A percentile compares a stretch with the other conserved stretches of the same genome.
Evolutionary conservation across 1,140 invertebrate genomes (phyloP).

Genomic region (Gryllus bimaculatus): DNA sequence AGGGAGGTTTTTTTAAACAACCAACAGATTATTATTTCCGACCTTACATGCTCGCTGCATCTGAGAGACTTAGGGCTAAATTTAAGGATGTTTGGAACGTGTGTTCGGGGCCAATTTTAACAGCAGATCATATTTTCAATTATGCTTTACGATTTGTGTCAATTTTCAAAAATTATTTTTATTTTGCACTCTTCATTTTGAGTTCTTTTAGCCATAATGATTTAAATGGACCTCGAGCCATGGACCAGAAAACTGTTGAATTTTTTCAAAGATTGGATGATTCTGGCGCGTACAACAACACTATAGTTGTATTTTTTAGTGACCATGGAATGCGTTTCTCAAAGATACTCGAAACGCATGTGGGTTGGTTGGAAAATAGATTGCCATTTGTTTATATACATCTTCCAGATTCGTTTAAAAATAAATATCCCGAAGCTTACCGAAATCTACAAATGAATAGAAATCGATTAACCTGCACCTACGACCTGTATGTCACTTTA

Average conservation of each 20-base stretch:
- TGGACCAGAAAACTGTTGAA: conserved; percentile 14
- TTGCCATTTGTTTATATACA: conserved; percentile 74
- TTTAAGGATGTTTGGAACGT: conserved; percentile 24
- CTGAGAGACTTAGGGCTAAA: conserved; percentile 14
- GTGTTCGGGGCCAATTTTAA: conserved; percentile 25
- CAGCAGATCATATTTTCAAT: conserved; percentile 26
- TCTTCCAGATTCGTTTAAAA: conserved; percentile 62
- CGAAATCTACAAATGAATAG: conserved; percentile 60
- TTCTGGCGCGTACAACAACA: conserved; percentile 13
- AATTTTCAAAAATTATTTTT: conserved; percentile 43
- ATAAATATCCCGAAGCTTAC: too few relatives aligned
- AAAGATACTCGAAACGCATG: conserved; percentile 61
- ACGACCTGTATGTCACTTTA: too few relatives aligned
- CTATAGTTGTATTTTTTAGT: conserved; percentile 31
- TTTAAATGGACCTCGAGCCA: conserved; percentile 23
- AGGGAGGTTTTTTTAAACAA: conserved; percentile 61
- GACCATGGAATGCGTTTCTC: conserved; percentile 92
- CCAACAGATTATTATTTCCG: conserved; percentile 76
- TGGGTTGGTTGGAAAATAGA: conserved; percentile 81
- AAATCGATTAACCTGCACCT: conserved; percentile 69
- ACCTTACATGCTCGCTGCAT: conserved; percentile 47
- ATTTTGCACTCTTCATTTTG: conserved; percentile 30
- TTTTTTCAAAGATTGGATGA: conserved; percentile 15
- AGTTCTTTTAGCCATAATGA: conserved; percentile 24
- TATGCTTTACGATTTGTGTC: conserved; percentile 43